Conservation (phyloP, 2,888 invertebrate genomes). For the Mesorhabditis belari region DNA sequence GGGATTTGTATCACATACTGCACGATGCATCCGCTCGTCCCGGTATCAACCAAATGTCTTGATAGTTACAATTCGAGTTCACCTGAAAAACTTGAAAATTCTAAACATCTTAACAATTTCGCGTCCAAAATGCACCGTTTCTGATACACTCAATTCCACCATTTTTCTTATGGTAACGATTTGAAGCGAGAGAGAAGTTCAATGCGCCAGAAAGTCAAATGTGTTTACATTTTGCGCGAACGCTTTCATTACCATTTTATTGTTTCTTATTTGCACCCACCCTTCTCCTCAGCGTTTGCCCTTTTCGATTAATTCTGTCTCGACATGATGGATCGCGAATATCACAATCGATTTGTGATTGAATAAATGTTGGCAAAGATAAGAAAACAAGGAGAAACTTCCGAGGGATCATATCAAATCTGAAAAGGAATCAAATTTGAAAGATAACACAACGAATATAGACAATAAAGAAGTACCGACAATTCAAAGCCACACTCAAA, state of each 20-base stretch:
- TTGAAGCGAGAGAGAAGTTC: too few relatives aligned
- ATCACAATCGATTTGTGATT: conserved; percentile 38
- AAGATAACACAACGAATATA: too few relatives aligned
- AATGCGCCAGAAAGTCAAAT: too few relatives aligned
- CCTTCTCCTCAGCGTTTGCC: neutral
- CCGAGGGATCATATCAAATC: too few relatives aligned
- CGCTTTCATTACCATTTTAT: neutral
- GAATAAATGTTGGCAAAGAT: too few relatives aligned
- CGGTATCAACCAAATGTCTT: conserved; percentile 51
- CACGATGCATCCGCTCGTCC: conserved; percentile 50
- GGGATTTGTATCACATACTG: conserved; percentile 44
- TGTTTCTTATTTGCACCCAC: neutral
- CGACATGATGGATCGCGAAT: conserved; percentile 45
- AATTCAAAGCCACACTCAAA: too few relatives aligned
- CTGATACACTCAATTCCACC: neutral
- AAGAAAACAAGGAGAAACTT: too few relatives aligned
- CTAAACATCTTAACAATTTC: neutral
- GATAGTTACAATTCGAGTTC: conserved; percentile 42
- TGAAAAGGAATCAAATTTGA: too few relatives aligned
- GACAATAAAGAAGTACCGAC: too few relatives aligned
- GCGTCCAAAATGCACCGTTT: neutral
- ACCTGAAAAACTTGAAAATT: too few relatives aligned
- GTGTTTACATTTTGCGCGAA: too few relatives aligned
- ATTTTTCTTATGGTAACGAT: too few relatives aligned
- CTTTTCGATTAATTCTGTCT: conserved; percentile 1